These are phyloP conservation scores for Podarcis siculus DNA, from an alignment of 2,797 vertebrate genomes.

Conservation along the genomic window DNA sequence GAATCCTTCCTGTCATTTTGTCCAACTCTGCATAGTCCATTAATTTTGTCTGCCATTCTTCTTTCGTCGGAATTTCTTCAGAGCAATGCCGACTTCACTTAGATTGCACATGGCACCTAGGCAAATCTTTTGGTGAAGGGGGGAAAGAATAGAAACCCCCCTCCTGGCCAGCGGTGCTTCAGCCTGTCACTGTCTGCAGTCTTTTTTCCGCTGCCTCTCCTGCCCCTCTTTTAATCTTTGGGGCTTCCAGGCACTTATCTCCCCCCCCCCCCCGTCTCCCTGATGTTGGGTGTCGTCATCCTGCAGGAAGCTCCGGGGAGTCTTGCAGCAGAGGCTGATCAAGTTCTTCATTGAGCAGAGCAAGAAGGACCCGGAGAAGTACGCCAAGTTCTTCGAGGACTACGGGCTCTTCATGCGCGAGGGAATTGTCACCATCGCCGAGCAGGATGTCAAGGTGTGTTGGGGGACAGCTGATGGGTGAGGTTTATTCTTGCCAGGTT, in stretches of 20 bases:
- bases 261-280: neutral
- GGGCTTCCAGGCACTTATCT: neutral
- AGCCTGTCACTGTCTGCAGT: neutral
- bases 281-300: slow-evolving; percentile 12
- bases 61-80: no score
- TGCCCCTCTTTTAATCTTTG: neutral
- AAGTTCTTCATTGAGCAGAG: slow-evolving; percentile 95
- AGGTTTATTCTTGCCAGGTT: neutral
- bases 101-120: neutral
- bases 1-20: no score
- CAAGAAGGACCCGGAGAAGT: slow-evolving; percentile 94
- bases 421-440: slow-evolving; percentile 91
- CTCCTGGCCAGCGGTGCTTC: neutral
- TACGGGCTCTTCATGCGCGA: slow-evolving; percentile 96
- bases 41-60: no score
- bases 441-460: slow-evolving; percentile 92
- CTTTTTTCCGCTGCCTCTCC: neutral
- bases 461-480: neutral
- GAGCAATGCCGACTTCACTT: no score
- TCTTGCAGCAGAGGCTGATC: slow-evolving; percentile 92
- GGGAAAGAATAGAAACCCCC: neutral
- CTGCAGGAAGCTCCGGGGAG: slow-evolving; percentile 89
- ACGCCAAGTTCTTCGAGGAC: slow-evolving; percentile 92
- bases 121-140: neutral
- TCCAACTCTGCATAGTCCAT: no score